phyloP scores from a whole-genome alignment of 2,888 invertebrate species.

The Leptodirus hochenwartii region DNA sequence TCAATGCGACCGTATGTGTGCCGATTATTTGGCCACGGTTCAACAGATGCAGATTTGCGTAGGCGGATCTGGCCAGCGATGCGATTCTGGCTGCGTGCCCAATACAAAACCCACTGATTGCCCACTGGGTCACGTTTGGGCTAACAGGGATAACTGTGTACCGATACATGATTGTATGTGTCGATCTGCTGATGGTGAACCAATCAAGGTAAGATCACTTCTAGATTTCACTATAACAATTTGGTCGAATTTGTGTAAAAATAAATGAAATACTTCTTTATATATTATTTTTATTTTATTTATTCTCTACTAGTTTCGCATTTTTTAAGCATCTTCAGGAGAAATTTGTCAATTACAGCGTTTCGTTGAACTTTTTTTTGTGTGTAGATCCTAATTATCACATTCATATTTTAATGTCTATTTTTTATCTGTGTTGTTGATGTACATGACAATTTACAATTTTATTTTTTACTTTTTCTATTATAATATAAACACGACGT shows the following conservation, averaged over 20 bases:
- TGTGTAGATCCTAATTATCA: too few relatives aligned
- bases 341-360: too few relatives aligned
- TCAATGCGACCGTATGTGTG: slow-evolving; percentile 52
- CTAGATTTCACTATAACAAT: slow-evolving; percentile 1
- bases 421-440: too few relatives aligned
- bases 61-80: slow-evolving; percentile 26
- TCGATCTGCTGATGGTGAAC: slow-evolving; percentile 38
- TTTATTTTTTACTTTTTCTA: too few relatives aligned
- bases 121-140: slow-evolving; percentile 41
- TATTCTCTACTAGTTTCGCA: too few relatives aligned
- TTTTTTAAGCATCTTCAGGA: too few relatives aligned
- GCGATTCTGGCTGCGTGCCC: slow-evolving; percentile 22
- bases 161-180: slow-evolving; percentile 59
- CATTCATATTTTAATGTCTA: too few relatives aligned
- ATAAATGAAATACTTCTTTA: slow-evolving; percentile 1
- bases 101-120: slow-evolving; percentile 28
- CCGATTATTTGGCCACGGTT: slow-evolving; percentile 36
- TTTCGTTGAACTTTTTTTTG: too few relatives aligned
- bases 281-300: too few relatives aligned
- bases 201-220: slow-evolving; percentile 36
- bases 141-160: slow-evolving; percentile 57
- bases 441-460: too few relatives aligned
- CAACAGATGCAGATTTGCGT: slow-evolving; percentile 27
- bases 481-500: too few relatives aligned
- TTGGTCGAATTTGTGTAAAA: not conserved